Conservation (phyloP, 2,113 vertebrate genomes). For the Misgurnus mizolepis region DNA sequence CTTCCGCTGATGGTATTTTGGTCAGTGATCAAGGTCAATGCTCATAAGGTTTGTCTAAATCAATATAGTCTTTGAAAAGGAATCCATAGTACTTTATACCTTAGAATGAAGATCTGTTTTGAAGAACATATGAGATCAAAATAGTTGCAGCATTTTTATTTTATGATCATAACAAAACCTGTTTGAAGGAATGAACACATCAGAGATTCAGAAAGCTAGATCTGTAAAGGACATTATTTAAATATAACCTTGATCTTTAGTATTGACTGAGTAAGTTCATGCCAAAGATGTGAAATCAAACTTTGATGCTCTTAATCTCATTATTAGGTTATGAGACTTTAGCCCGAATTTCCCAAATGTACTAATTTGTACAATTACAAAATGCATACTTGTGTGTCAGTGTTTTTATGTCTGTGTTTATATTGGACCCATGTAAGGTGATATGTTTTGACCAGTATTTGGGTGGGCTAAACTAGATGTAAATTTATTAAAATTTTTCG, state of each 20-base stretch:
- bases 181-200: neutral
- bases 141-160: neutral
- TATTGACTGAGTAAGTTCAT: too few species aligned
- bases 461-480: neutral
- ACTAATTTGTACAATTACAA: too few species aligned
- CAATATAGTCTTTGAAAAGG: conserved; percentile 2
- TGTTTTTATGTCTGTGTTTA: too few species aligned
- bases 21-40: conserved; percentile 20
- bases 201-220: neutral
- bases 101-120: neutral
- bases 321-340: too few species aligned
- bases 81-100: neutral
- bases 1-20: conserved; percentile 16
- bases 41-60: neutral
- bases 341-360: too few species aligned
- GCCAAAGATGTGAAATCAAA: too few species aligned
- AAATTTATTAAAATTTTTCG: conserved; percentile 6
- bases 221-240: neutral
- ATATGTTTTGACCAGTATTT: neutral
- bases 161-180: neutral
- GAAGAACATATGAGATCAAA: neutral
- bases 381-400: too few species aligned
- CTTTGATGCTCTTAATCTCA: too few species aligned
- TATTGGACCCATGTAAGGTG: too few species aligned
- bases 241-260: too few species aligned